Conservation (phyloP, 2,888 invertebrate genomes). For the Chalcosyrphus nemorum region DNA sequence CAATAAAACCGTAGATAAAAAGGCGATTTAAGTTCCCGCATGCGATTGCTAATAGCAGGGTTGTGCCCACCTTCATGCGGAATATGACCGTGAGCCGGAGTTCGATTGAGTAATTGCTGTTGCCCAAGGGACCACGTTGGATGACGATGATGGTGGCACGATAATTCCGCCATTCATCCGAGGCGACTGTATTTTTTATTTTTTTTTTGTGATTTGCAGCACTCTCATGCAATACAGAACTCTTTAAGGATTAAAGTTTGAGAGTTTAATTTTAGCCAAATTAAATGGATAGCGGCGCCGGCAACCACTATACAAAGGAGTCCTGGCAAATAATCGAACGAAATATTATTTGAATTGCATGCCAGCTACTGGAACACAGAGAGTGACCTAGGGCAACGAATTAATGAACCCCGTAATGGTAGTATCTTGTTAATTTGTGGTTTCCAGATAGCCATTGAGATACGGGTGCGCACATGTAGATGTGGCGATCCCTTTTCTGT, state of each 20-base stretch:
- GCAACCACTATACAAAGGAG: background rate
- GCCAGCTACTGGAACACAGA: conserved; percentile 13
- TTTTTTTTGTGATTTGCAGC: conserved; percentile 56
- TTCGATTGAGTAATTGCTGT: conserved; percentile 67
- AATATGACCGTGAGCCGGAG: conserved; percentile 50
- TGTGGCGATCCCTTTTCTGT: background rate
- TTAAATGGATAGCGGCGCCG: background rate
- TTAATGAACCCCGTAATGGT: conserved; percentile 10
- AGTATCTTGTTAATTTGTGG: conserved; percentile 24
- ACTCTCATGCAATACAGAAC: conserved; percentile 2
- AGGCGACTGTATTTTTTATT: conserved; percentile 58
- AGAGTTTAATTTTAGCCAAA: conserved; percentile 9
- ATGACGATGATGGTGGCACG: conserved; percentile 36
- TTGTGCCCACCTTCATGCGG: background rate
- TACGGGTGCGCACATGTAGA: background rate
- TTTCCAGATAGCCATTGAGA: background rate
- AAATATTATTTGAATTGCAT: conserved; percentile 32
- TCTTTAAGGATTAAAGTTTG: conserved; percentile 18
- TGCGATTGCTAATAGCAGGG: conserved; percentile 54
- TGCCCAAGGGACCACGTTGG: background rate
- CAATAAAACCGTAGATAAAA: conserved; percentile 68
- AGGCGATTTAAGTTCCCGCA: conserved; percentile 55
- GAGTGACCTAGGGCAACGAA: conserved; percentile 14
- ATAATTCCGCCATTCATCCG: conserved; percentile 57
- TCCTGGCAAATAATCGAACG: conserved; percentile 1